Percentiles rank a stretch among this genome's conserved stretches.
Conservation (phyloP, 2,113 vertebrate species). For the Otis tarda region DNA sequence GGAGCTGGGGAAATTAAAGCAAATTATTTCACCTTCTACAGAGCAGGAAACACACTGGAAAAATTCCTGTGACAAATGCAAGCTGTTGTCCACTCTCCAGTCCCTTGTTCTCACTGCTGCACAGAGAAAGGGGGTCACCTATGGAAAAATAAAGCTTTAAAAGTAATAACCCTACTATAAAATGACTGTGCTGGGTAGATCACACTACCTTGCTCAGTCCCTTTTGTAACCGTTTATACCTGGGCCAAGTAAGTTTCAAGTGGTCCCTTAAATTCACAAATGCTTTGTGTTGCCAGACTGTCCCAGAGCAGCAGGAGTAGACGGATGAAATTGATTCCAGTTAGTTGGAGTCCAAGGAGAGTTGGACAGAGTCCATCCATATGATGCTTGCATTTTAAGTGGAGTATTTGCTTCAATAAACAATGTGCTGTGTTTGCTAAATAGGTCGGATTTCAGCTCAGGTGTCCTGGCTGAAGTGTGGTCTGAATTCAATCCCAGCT, state of each 20-base stretch:
- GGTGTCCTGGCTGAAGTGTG: background rate
- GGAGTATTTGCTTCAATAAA: background rate
- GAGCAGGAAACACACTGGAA: background rate
- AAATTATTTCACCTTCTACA: background rate
- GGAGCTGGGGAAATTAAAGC: background rate
- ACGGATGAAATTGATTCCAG: background rate
- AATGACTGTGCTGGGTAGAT: background rate
- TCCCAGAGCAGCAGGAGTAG: background rate
- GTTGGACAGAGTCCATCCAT: slow-evolving; percentile 7
- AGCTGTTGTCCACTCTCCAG: background rate
- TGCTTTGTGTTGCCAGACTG: background rate
- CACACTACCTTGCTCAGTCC: background rate
- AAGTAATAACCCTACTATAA: background rate
- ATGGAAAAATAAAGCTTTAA: background rate
- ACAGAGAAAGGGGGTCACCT: background rate
- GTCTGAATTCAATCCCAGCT: background rate
- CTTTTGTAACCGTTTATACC: background rate
- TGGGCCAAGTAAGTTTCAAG: background rate
- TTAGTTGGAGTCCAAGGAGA: background rate
- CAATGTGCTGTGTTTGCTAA: background rate
- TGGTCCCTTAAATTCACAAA: background rate
- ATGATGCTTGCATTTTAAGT: slow-evolving; percentile 10
- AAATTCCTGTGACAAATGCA: background rate
- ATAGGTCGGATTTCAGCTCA: slow-evolving; percentile 15
- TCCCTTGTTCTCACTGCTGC: background rate